Base-by-base conservation (phyloP, 2,797 vertebrate species). In the Sebastes diaconus region DNA sequence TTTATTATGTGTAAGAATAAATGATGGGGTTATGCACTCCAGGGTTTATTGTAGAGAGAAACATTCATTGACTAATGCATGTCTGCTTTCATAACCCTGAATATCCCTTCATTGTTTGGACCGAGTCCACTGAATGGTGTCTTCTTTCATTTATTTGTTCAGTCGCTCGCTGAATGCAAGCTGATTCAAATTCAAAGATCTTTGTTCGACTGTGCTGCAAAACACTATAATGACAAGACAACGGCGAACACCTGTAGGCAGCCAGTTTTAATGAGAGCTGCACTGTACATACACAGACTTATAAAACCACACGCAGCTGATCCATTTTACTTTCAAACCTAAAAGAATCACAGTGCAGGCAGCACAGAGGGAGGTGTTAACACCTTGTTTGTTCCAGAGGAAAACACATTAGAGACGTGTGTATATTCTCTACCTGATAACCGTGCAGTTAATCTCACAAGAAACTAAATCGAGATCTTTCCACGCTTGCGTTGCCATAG, bases 401-500 rank as follows among this genome's bases (percentile, higher is more conserved):
- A 59, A 54, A 11, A 76, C 32, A 76, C 4, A 42, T 18, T 68
- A 79, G 24, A 24, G 30, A 75, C 27, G 69, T 77, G 81, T 64
- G 69, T 58, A 42, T 24, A 32, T 52, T 67, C 80, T 75, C 50
- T 46, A 61, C 39, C 67, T 77, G 80, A 69, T 75, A 69, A 74
- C 39, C 58, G 24, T 81, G 57, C 60, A 80, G 73, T 75, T 75
- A 58, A 81, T 85, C 74, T 75, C 58, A 29, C 7, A 63, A 70
- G 68, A 88, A 85, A 88, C 83, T 88, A 87, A 91, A 89, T 84
- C 68, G 88, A 90, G 82, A 87, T 88, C 64, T 84, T 82, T 77
- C 75, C 70, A 60, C 1, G 36, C 76, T 79, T 54, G 58, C 66
- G 94, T 95, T 95, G 91, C 94, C 93, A 95, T 95, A 92, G 93